Evolutionary conservation across 2,113 vertebrate genomes (phyloP), one percentile per base, ranked within the genome.

Genomic region (Spea multiplicata): DNA sequence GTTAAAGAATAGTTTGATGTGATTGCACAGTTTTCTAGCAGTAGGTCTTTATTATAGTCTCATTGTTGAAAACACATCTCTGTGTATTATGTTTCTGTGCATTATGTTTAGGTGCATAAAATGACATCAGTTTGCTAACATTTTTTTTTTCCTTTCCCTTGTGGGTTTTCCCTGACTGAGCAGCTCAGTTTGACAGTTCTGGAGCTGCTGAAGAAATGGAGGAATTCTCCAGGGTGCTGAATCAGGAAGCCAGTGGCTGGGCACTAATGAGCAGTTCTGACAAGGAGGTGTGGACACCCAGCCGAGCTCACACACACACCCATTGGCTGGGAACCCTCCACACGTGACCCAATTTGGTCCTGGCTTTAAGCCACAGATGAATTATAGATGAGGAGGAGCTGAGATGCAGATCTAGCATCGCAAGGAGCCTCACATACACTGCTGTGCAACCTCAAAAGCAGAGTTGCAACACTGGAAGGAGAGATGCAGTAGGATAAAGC

Each of bases 401-500:
- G 93, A 91, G 89, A 95, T 93, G 95, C 94, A 91, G 92, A 90
- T 92, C 91, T 85, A 88, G 87, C 91, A 88, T 89, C 88, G 83
- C 83, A 83, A 88, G 83, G 87, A 82, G 85, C 64, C 86, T 71
- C 85, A 62, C 67, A 83, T 83, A 70, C 83, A 75, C 71, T n/a
- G 45, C 76, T 6, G 13, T 16, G 10, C 61, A 53, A 14, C 44
- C 70, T 52, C 52, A 48, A 47, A 13, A 81, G 76, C 81, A 70
- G 81, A 66, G 66, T 87, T 86, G 13, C 66, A 50, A 73, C 59
- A 53, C 57, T 30, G 80, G 68, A 83, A 83, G 82, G 89, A 89
- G 86, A 91, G 86, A 91, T 90, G 92, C 85, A 57, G 72, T 71
- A 76, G 83, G 72, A 82, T 75, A 83, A 74, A 72, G 75, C 74